Conservation (phyloP, 2,797 vertebrate species). For the Crenichthys baileyi region DNA sequence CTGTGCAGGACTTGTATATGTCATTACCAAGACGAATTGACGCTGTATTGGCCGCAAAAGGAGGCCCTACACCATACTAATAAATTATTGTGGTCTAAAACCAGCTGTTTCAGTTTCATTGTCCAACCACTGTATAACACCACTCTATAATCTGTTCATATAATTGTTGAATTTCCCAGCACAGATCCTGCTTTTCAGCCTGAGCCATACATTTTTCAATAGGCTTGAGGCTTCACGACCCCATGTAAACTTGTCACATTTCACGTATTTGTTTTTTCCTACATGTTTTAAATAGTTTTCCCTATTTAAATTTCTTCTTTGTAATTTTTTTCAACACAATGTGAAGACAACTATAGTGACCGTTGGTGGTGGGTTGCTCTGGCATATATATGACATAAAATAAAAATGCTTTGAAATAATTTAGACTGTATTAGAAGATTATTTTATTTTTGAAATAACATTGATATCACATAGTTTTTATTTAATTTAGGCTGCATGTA, state of each 20-base stretch:
- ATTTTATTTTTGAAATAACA: constrained; percentile 87
- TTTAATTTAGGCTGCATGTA: constrained; percentile 72
- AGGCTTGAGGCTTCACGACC: background rate
- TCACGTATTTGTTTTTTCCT: background rate
- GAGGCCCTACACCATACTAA: too few species aligned
- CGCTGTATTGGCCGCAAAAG: too few species aligned
- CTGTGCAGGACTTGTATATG: too few species aligned
- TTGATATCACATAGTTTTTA: constrained; percentile 79
- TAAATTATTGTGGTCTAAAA: too few species aligned
- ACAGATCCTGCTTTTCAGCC: background rate
- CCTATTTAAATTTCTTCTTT: background rate
- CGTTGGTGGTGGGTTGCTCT: background rate
- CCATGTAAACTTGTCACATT: background rate
- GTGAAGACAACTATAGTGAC: background rate
- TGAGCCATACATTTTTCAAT: background rate
- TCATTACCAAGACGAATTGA: too few species aligned
- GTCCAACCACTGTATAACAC: background rate
- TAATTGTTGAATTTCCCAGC: background rate
- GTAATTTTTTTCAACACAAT: background rate
- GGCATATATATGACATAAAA: background rate
- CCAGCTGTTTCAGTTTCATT: too few species aligned
- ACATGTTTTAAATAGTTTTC: background rate
- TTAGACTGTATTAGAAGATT: constrained; percentile 70
- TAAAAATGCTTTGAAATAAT: constrained; percentile 4
- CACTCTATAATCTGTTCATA: too few species aligned